phyloP scores from a whole-genome alignment of 2,113 vertebrate species.

The Herpetotheres cachinnans region DNA sequence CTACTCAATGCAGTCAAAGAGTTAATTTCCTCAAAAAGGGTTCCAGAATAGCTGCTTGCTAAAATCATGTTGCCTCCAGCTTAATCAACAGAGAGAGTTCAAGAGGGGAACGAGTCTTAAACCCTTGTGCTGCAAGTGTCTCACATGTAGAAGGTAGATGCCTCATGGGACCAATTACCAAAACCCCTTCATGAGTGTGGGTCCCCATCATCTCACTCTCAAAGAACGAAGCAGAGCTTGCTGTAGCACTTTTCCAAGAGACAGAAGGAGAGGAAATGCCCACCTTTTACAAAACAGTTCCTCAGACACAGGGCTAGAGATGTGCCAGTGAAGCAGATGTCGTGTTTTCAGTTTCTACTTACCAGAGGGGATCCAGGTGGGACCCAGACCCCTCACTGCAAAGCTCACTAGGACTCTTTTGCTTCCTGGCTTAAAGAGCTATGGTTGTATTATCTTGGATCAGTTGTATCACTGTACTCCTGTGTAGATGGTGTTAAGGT shows the following conservation, averaged over 20 bases:
- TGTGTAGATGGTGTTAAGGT: background rate
- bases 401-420: background rate
- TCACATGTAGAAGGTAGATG: background rate
- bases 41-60: background rate
- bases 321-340: background rate
- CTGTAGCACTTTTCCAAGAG: background rate
- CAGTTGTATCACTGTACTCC: background rate
- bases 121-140: background rate
- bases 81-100: background rate
- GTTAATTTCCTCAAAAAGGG: background rate
- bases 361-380: background rate
- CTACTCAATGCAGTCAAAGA: background rate
- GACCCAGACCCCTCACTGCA: background rate
- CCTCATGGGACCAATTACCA: background rate
- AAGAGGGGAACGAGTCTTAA: background rate
- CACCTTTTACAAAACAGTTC: background rate
- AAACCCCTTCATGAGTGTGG: accelerated
- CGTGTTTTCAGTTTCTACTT: background rate
- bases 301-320: background rate
- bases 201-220: background rate
- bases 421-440: background rate
- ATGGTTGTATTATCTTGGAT: background rate
- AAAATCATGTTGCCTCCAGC: background rate
- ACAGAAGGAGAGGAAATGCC: background rate
- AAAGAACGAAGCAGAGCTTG: background rate